Percentiles rank a stretch among this genome's conserved stretches.
Evolutionary conservation across 2,113 vertebrate genomes (phyloP).

Genomic region (Odontesthes bonariensis): DNA sequence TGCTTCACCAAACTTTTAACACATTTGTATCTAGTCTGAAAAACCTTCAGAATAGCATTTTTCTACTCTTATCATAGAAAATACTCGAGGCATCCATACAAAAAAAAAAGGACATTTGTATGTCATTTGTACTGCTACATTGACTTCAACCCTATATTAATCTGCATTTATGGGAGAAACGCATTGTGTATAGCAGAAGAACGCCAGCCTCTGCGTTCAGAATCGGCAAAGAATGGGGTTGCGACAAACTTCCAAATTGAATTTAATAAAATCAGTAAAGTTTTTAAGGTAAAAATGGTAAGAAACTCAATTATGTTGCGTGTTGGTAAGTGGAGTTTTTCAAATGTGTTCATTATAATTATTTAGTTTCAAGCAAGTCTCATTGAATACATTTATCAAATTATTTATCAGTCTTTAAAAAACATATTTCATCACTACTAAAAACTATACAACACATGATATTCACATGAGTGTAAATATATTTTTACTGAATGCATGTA

Average conservation of each 20-base stretch:
- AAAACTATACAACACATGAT: neutral
- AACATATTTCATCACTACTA: neutral
- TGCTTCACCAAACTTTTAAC: neutral
- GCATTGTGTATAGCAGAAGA: conserved; percentile 28
- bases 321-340: neutral
- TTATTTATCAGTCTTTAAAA: neutral
- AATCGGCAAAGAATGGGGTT: conserved; percentile 17
- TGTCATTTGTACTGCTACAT: conserved; percentile 28
- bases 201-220: neutral
- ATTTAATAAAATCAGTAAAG: neutral
- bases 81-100: neutral
- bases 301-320: neutral
- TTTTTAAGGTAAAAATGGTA: neutral
- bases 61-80: neutral
- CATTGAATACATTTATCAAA: neutral
- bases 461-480: neutral
- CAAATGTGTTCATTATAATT: neutral
- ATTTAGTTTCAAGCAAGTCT: neutral
- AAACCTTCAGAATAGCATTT: neutral
- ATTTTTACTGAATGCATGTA: too few species aligned
- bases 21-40: neutral
- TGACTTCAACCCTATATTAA: conserved; percentile 31
- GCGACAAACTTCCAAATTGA: conserved; percentile 10
- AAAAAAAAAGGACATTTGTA: conserved; percentile 28
- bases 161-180: conserved; percentile 18